phyloP scores from a whole-genome alignment of 2,113 vertebrate species.

The Aptenodytes patagonicus region DNA sequence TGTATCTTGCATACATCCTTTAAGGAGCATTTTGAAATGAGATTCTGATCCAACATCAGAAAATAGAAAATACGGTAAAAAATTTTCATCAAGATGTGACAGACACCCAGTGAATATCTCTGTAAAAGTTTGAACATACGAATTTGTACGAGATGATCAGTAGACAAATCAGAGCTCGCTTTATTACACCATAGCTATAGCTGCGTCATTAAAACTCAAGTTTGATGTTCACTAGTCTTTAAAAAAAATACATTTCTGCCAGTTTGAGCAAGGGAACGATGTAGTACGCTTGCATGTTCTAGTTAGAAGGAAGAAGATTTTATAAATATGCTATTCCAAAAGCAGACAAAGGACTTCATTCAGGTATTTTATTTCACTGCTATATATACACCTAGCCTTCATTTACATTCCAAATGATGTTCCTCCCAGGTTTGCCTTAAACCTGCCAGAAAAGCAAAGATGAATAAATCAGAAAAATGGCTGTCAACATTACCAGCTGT shows the following conservation, averaged over 20 bases:
- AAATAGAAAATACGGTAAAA: not conserved
- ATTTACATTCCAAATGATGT: not conserved
- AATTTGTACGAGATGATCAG: not conserved
- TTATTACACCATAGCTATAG: not conserved
- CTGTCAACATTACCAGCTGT: fast-evolving
- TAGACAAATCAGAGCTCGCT: not conserved
- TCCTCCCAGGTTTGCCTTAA: not conserved
- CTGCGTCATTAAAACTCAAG: not conserved
- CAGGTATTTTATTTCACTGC: not conserved
- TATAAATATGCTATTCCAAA: not conserved
- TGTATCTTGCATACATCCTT: not conserved
- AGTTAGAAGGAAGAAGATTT: not conserved
- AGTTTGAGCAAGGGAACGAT: not conserved
- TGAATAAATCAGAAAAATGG: fast-evolving
- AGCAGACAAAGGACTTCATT: not conserved
- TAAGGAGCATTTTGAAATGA: not conserved
- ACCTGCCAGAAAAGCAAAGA: not conserved
- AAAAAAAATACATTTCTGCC: not conserved
- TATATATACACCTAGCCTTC: not conserved
- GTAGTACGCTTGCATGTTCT: fast-evolving
- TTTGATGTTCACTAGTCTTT: not conserved
- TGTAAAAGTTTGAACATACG: not conserved
- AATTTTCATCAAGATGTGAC: not conserved
- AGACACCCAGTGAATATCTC: not conserved
- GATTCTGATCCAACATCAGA: not conserved